Base-by-base conservation (phyloP, 2,797 vertebrate genomes). In the Diplodus puntazzo region DNA sequence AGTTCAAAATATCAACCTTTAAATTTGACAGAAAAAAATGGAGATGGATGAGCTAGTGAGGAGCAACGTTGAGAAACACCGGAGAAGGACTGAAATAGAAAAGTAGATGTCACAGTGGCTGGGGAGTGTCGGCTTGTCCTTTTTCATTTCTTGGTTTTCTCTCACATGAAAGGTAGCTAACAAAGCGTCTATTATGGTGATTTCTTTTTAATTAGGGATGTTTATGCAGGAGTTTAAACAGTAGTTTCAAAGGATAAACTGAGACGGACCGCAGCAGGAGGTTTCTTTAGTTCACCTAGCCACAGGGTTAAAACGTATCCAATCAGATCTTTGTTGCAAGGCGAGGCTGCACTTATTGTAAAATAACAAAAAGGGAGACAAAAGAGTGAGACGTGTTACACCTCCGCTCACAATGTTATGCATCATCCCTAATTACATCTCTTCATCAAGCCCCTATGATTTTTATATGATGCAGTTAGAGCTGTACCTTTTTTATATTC, bases 171-270 rank as follows among this genome's bases (percentile, higher is more conserved):
- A 89, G 74, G 45, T 39, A 20, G 60, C 50, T 20, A 64, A 78
- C 71, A 54, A 73, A 75, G 58, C 25, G 10, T 75, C 54, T 53
- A 69, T 70, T 73, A 79, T 73, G 43, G 52, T 73, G 77, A 82
- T 85, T 70, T 66, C 7, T 12, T 66, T 74, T 81, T 69, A 83
- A 79, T 88, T 76, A 65, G 30, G 23, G n/a, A 48, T 70, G 53
- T 74, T 83, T 83, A 73, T 67, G 45, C 17, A 46, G 13, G 30
- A 73, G 62, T 75, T 39, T 81, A 18, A 75, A 66, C 42, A 14
- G 60, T 34, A 13, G 10, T 45, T 87, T 90, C 49, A 87, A 81
- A 85, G 75, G 53, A 77, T 58, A 54, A 73, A 60, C 45, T 34
- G 53, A 58, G 46, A 46, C 20, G 18, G 21, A 52, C 23, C 4